Evolutionary conservation across 2,113 vertebrate species (phyloP).

Genomic region (Procavia capensis): DNA sequence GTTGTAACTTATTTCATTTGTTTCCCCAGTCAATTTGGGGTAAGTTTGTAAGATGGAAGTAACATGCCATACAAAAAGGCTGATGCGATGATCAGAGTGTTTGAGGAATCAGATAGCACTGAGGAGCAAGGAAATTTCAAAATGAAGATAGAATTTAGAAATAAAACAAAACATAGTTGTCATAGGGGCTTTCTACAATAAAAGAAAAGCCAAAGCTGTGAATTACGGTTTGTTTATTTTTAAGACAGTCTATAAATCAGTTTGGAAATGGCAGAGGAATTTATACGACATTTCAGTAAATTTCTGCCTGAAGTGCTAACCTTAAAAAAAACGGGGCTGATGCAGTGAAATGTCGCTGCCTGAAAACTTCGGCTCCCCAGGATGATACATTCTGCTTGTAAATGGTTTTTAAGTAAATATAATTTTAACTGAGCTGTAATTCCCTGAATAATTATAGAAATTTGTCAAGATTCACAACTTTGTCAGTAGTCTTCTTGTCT

Average conservation of each 20-base stretch:
- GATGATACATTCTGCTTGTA: not conserved
- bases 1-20: not conserved
- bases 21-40: not conserved
- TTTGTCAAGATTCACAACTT: not conserved
- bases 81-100: not conserved
- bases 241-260: constrained; percentile 46
- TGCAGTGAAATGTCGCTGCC: not conserved
- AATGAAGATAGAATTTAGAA: not conserved
- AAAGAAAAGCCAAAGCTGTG: not conserved
- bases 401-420: not conserved
- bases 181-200: not conserved
- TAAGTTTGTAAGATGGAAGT: constrained; percentile 25
- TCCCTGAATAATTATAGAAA: not conserved
- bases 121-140: not conserved
- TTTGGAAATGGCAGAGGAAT: not conserved
- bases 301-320: not conserved
- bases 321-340: not conserved
- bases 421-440: constrained; percentile 17
- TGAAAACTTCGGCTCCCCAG: not conserved
- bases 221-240: not conserved
- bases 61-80: not conserved
- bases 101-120: not conserved
- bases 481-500: not conserved
- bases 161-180: not conserved
- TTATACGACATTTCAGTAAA: constrained; percentile 38